Percentiles rank a stretch among this genome's conserved stretches.
Conservation (phyloP, 2,888 invertebrate genomes). For the Entomobrya proxima region DNA sequence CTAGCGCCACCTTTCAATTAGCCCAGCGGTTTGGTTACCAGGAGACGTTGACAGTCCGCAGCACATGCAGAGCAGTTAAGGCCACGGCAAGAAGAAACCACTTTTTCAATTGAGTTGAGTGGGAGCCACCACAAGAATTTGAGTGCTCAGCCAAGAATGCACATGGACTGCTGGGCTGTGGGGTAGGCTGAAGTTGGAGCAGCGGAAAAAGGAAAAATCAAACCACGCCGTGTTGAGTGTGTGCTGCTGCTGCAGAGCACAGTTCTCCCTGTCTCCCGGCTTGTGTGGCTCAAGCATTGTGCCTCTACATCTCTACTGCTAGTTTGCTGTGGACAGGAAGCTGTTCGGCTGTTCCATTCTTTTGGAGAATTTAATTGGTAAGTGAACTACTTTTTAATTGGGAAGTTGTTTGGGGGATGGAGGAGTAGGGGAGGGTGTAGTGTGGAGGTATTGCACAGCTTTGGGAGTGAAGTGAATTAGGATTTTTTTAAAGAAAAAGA, state of each 20-base stretch:
- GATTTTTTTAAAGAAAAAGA: no score
- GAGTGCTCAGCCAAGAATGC: not conserved
- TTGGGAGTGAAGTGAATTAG: no score
- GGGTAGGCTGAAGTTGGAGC: conserved; percentile 47
- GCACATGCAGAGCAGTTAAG: not conserved
- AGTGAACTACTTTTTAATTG: no score
- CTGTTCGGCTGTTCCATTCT: no score
- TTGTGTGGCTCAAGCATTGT: not conserved
- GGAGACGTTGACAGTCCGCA: no score
- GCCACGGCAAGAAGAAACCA: conserved; percentile 46
- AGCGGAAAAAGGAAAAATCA: conserved; percentile 62
- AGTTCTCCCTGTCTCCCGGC: conserved; percentile 5
- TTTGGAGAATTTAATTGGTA: no score
- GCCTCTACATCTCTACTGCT: no score
- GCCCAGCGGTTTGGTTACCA: no score
- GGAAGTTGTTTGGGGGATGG: no score
- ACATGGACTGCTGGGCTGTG: not conserved
- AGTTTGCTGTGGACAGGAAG: no score
- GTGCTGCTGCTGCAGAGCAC: not conserved
- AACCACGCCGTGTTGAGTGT: conserved; percentile 49
- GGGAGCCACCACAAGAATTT: not conserved
- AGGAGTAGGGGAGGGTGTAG: no score
- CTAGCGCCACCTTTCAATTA: not conserved
- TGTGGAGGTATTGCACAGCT: no score
- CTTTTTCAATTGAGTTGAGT: not conserved